phyloP scores from a whole-genome alignment of 2,888 invertebrate species.

The Penaeus monodon region DNA sequence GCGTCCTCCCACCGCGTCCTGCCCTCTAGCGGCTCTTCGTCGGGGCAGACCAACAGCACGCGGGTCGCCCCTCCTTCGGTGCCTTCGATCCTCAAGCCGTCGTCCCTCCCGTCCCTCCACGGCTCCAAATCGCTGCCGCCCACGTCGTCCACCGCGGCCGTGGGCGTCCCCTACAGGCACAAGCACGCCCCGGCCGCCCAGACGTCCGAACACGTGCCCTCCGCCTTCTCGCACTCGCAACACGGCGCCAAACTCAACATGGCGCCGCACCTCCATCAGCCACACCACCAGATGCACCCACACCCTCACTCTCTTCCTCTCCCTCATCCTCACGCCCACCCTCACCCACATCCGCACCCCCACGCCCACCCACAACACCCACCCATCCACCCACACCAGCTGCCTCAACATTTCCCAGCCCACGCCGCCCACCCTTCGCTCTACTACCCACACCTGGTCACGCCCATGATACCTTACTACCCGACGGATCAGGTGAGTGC shows the following conservation, averaged over 20 bases:
- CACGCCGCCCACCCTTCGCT: slow-evolving; percentile 49
- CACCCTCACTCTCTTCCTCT: slow-evolving; percentile 9
- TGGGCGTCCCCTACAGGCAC: no score
- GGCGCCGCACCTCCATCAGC: background rate
- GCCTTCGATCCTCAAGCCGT: background rate
- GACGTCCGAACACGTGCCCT: no score
- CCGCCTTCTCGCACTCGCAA: slow-evolving; percentile 1
- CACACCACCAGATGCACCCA: background rate
- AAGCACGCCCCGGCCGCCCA: no score
- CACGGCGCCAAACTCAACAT: background rate
- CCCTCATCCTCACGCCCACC: background rate
- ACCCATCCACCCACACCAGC: slow-evolving; percentile 33
- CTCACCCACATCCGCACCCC: slow-evolving; percentile 1
- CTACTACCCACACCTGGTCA: slow-evolving; percentile 45
- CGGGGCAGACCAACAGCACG: no score
- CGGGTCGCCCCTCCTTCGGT: background rate
- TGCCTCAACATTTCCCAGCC: slow-evolving; percentile 23
- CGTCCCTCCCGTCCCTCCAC: slow-evolving; percentile 18
- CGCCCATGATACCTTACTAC: slow-evolving; percentile 46
- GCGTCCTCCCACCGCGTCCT: slow-evolving; percentile 21
- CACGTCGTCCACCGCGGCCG: background rate
- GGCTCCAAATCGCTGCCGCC: background rate
- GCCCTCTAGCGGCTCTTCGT: background rate
- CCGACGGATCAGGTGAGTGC: slow-evolving; percentile 35
- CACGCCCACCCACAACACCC: slow-evolving; percentile 22